phyloP scores from a whole-genome alignment of 1,140 invertebrate species.

The Bombus pascuorum region DNA sequence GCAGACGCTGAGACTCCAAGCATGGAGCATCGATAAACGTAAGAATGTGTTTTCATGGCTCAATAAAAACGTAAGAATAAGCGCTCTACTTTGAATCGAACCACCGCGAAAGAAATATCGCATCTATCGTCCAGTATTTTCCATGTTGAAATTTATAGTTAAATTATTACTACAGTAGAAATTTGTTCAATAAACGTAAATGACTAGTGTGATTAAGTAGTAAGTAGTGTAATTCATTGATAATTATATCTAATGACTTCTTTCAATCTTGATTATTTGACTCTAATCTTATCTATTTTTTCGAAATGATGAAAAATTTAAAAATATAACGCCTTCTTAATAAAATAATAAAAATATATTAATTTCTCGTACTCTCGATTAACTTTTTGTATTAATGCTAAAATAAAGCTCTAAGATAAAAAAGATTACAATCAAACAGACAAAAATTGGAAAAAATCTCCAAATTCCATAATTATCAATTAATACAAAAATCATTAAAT shows the following conservation, averaged over 20 bases:
- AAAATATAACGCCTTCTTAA: not conserved
- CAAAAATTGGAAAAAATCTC: not conserved
- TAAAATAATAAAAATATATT: not conserved
- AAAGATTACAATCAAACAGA: not conserved
- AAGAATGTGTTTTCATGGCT: conserved; percentile 9
- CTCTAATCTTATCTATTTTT: not conserved
- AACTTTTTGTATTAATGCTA: not conserved
- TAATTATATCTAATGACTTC: too few species aligned
- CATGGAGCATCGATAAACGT: conserved; percentile 1
- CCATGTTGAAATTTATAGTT: not conserved
- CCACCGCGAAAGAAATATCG: conserved; percentile 1
- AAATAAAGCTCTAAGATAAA: not conserved
- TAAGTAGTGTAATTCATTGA: too few species aligned
- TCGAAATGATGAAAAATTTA: not conserved
- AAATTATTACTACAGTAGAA: not conserved
- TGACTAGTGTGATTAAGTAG: too few species aligned
- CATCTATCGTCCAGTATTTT: not conserved
- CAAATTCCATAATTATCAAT: conserved; percentile 18
- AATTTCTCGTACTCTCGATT: too few species aligned
- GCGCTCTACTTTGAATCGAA: not conserved
- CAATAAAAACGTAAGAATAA: conserved; percentile 17
- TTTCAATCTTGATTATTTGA: too few species aligned
- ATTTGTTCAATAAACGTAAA: not conserved
- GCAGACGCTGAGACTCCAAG: not conserved
- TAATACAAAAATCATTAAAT: conserved; percentile 41